These are phyloP conservation scores for Epinephelus malabaricus DNA, from an alignment of 2,797 vertebrate species.

Conservation along the genomic window DNA sequence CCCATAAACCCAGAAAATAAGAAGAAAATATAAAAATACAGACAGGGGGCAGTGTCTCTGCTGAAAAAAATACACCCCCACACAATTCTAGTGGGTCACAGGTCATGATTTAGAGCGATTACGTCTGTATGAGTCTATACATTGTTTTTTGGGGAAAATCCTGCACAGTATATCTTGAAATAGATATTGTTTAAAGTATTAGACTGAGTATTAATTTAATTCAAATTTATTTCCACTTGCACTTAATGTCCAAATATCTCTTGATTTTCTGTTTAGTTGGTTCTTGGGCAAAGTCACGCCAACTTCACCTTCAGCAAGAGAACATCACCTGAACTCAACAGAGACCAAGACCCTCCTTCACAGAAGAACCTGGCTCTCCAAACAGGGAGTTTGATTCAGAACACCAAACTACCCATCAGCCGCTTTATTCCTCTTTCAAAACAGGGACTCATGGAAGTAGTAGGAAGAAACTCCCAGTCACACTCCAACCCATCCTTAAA, in stretches of 20 bases:
- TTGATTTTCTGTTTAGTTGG: constrained; percentile 75
- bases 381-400: constrained; percentile 61
- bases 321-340: constrained; percentile 48
- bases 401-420: constrained; percentile 77
- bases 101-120: too few relatives aligned
- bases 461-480: constrained; percentile 67
- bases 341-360: constrained; percentile 21
- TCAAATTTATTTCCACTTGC: neutral
- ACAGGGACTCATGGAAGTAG: constrained; percentile 82
- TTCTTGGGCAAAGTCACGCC: constrained; percentile 79
- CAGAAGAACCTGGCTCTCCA: constrained; percentile 63
- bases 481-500: constrained; percentile 67
- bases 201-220: neutral
- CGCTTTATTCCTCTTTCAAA: constrained; percentile 68
- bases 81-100: too few relatives aligned
- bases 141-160: too few relatives aligned
- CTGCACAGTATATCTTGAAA: neutral
- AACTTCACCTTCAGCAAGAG: constrained; percentile 64
- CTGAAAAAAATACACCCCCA: too few relatives aligned
- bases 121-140: too few relatives aligned
- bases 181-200: neutral
- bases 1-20: too few relatives aligned
- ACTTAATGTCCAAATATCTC: neutral
- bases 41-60: too few relatives aligned
- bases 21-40: too few relatives aligned